These are phyloP conservation scores for Pangasius sanitwongsei DNA, from an alignment of 2,797 vertebrate genomes.

Conservation along the genomic window DNA sequence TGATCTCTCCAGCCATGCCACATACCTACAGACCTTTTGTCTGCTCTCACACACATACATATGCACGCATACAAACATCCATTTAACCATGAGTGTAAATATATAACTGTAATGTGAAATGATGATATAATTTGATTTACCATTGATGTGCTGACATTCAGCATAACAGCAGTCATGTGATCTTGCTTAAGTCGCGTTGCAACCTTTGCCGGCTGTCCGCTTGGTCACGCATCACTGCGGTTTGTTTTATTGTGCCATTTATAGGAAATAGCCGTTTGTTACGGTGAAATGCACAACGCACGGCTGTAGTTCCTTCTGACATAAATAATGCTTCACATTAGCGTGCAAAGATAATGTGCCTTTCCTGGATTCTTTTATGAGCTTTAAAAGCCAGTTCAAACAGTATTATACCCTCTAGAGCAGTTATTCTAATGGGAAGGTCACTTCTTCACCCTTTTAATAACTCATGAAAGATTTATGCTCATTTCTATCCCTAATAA, in stretches of 20 bases:
- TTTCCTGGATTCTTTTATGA: background rate
- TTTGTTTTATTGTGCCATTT: background rate
- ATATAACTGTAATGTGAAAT: background rate
- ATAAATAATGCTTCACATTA: background rate
- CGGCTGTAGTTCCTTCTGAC: background rate
- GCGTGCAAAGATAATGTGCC: background rate
- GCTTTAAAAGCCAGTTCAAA: constrained; percentile 24
- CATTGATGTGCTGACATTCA: background rate
- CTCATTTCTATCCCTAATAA: background rate
- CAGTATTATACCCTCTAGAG: background rate
- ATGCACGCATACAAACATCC: background rate
- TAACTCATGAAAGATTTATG: constrained; percentile 4
- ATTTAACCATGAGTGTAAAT: background rate
- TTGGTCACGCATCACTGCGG: background rate
- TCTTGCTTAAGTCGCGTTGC: no score
- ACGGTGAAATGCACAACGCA: background rate
- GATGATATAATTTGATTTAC: background rate
- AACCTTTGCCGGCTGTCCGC: background rate
- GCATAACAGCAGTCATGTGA: background rate
- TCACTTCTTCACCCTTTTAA: background rate
- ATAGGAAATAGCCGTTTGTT: background rate
- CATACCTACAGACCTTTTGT: background rate
- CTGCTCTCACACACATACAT: background rate
- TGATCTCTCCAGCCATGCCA: background rate
- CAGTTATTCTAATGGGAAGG: background rate